A percentile compares a stretch with the other conserved stretches of the same genome.
These are phyloP conservation scores for Syrista parreyssii DNA, from an alignment of 2,888 invertebrate species.

Conservation along the genomic window DNA sequence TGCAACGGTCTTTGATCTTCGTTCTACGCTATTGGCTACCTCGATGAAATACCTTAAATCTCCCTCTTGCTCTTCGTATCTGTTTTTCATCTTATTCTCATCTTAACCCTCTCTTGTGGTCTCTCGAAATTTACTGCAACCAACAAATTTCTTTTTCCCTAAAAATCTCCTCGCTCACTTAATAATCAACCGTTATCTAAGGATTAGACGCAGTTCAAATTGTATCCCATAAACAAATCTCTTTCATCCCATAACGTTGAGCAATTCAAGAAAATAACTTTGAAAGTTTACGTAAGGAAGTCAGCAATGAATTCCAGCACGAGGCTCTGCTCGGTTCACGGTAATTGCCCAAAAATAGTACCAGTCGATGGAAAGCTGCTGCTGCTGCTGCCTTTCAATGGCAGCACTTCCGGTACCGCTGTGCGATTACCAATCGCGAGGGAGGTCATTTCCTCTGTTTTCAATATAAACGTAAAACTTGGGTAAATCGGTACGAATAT, in stretches of 20 bases:
- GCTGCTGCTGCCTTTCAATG: not conserved
- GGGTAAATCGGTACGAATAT: not conserved
- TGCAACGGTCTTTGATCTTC: conserved; percentile 28
- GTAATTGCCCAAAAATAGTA: conserved; percentile 9
- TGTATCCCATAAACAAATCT: conserved; percentile 11
- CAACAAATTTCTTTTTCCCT: not conserved
- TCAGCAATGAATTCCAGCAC: not conserved
- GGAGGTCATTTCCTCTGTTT: not conserved
- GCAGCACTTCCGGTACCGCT: conserved; percentile 4
- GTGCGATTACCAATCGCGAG: not conserved
- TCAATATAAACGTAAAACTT: not conserved
- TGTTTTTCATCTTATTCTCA: not conserved
- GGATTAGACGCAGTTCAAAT: not conserved
- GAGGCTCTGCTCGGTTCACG: not conserved
- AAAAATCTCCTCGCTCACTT: not conserved
- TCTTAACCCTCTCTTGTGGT: not conserved
- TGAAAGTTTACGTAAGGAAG: not conserved
- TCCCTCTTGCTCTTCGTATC: not conserved
- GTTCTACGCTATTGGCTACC: not conserved
- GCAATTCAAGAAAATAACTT: not conserved
- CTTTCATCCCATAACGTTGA: not conserved
- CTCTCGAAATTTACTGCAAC: not conserved
- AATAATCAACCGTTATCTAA: not conserved
- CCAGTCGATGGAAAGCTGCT: conserved; percentile 1
- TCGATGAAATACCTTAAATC: not conserved